Percentiles rank a stretch among this genome's conserved stretches.
These are phyloP conservation scores for Hozukius guyotensis DNA, from an alignment of 2,797 vertebrate genomes.

Conservation along the genomic window DNA sequence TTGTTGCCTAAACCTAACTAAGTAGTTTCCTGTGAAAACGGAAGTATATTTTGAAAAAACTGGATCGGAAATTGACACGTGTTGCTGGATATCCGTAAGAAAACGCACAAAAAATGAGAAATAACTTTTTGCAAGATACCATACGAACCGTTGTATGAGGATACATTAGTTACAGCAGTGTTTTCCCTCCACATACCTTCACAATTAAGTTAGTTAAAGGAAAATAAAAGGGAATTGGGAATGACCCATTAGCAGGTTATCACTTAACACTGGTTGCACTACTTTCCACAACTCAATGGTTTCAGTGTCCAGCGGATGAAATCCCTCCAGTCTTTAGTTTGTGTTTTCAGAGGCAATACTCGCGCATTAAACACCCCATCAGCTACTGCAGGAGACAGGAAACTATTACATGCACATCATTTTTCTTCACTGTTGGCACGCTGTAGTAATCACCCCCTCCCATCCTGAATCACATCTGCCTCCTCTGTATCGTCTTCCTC, in stretches of 20 bases:
- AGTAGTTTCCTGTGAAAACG: neutral
- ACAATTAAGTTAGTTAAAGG: neutral
- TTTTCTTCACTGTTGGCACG: constrained; percentile 70
- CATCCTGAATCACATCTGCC: constrained; percentile 27
- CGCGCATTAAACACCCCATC: constrained; percentile 64
- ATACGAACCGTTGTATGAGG: too few relatives aligned
- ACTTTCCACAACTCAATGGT: constrained; percentile 37
- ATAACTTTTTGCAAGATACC: too few relatives aligned
- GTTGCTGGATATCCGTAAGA: too few relatives aligned
- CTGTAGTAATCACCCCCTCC: constrained; percentile 30
- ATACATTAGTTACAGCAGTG: neutral
- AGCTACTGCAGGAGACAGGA: constrained; percentile 64
- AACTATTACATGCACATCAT: constrained; percentile 66
- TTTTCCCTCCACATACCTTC: neutral
- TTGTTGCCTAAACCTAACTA: neutral
- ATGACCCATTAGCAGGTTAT: constrained; percentile 20
- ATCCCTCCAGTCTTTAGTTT: constrained; percentile 1
- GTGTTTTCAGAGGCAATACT: constrained; percentile 44
- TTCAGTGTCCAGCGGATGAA: constrained; percentile 38
- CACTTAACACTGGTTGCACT: constrained; percentile 10
- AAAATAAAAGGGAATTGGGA: neutral
- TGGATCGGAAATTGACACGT: neutral
- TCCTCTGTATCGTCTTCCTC: constrained; percentile 51
- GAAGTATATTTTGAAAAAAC: neutral
- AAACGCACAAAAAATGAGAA: too few relatives aligned